Percentiles rank a stretch among this genome's conserved stretches.
These are phyloP conservation scores for Drosophila fungiperda DNA, from an alignment of 2,888 invertebrate species.

Conservation along the genomic window DNA sequence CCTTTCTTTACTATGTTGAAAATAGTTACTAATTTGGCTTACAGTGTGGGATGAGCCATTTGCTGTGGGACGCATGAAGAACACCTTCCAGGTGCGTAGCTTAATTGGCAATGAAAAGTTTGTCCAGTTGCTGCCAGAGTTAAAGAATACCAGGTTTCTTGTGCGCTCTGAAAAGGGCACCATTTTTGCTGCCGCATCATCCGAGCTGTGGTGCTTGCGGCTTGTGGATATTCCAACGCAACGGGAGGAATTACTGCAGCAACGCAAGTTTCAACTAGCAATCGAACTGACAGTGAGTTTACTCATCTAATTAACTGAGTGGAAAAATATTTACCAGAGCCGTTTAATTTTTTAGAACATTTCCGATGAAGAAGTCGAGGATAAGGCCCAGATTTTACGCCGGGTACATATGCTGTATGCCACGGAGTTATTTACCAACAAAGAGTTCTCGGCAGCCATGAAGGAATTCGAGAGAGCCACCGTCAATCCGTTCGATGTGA, in stretches of 20 bases:
- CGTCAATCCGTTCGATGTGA: constrained; percentile 98
- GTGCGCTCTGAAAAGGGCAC: constrained; percentile 91
- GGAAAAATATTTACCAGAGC: background rate
- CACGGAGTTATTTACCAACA: constrained; percentile 95
- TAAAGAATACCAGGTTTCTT: constrained; percentile 91
- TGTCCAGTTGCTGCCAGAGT: constrained; percentile 92
- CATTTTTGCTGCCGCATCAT: constrained; percentile 94
- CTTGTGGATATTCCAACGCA: constrained; percentile 93
- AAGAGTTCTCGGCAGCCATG: constrained; percentile 96
- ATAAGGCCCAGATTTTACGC: constrained; percentile 91
- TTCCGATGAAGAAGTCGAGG: constrained; percentile 92
- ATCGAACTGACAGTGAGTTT: constrained; percentile 93
- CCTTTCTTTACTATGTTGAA: background rate
- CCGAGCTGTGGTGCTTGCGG: constrained; percentile 95
- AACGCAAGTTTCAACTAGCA: constrained; percentile 97
- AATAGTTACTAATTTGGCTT: background rate
- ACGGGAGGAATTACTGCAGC: constrained; percentile 92
- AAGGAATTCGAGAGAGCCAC: constrained; percentile 94
- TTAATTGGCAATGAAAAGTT: constrained; percentile 88
- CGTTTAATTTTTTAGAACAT: constrained; percentile 87
- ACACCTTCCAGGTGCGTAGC: constrained; percentile 94
- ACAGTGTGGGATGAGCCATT: constrained; percentile 96
- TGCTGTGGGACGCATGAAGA: constrained; percentile 93
- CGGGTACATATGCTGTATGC: constrained; percentile 96
- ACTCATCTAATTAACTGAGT: background rate